Base-by-base conservation (phyloP, 2,113 vertebrate species). In the Andinoacara biseriatus region DNA sequence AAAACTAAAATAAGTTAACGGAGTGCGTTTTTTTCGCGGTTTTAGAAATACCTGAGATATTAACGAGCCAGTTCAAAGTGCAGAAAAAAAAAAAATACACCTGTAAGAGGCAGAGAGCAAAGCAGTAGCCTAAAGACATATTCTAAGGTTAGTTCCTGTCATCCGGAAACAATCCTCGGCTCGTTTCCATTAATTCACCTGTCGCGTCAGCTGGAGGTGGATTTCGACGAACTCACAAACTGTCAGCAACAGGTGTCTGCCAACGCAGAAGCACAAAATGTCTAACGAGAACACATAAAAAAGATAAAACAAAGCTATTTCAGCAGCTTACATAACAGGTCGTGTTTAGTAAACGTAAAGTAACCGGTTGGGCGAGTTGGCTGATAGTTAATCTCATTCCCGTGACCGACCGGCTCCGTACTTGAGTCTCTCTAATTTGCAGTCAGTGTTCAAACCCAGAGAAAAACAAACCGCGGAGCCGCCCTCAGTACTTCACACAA, bases 351-450 rank as follows among this genome's bases (percentile, higher is more conserved):
- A 75, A 7, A 69, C 40, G 31, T 40, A 9, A 78, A 78, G 29
- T 11, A 90, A 86, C 91, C 88, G 87, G 87, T 83, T 81, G 75
- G 76, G 80, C 86, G 79, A 92, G 82, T 69, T 74, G 81, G 89
- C 78, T 83, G 81, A 83, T 76, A 58, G 83, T 90, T 95, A 95
- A 95, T 94, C 95, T 92, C 29, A 58, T 35, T 88, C 93, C 83
- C 89, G 88, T 95, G 95, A 95, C 90, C 83, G 78, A 86, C 79
- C 87, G 84, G 83, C 69, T 72, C 40, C 40, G 76, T 26, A 65
- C 33, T 52, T 29, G 18, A 38, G 76, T 78, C 60, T 63, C 72
- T 54, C 56, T 20, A 75, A n/a, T 46, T 82, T 58, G 63, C 13
- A 46, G 38, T 56, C 69, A 17, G 75, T n/a, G 78, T 60, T 74